phyloP scores from a whole-genome alignment of 2,113 vertebrate genomes.

The Pao palembangensis region DNA sequence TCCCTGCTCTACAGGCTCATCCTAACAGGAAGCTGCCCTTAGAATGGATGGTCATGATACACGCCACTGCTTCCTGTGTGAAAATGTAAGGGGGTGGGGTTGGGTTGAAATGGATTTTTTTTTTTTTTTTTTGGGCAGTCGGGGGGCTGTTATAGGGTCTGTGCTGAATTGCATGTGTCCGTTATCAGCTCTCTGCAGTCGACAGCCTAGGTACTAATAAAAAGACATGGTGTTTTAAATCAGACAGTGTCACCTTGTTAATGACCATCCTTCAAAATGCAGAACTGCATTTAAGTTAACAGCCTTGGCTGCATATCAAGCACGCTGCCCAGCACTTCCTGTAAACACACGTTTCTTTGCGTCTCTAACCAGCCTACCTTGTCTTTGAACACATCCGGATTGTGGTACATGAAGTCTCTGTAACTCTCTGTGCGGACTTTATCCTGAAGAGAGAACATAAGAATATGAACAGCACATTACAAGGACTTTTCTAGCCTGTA shows the following conservation, averaged over 20 bases:
- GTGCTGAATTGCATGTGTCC: slow-evolving; percentile 57
- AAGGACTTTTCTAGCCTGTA: background rate
- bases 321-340: background rate
- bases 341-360: background rate
- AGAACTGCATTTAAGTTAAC: background rate
- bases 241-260: slow-evolving; percentile 51
- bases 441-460: slow-evolving; percentile 75
- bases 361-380: slow-evolving; percentile 78
- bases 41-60: slow-evolving; percentile 74
- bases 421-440: slow-evolving; percentile 92
- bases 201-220: slow-evolving; percentile 69
- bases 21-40: slow-evolving; percentile 50
- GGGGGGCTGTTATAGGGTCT: slow-evolving; percentile 43
- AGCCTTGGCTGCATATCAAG: background rate
- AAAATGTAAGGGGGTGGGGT: slow-evolving; percentile 28
- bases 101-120: slow-evolving; percentile 2
- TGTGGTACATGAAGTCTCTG: slow-evolving; percentile 90
- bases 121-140: slow-evolving; percentile 7
- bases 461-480: background rate
- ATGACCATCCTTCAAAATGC: slow-evolving; percentile 29
- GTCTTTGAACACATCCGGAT: slow-evolving; percentile 88
- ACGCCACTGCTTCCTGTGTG: slow-evolving; percentile 41
- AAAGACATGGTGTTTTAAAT: slow-evolving; percentile 69
- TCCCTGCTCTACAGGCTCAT: slow-evolving; percentile 34
- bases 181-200: slow-evolving; percentile 81